Conservation (phyloP, 2,797 vertebrate genomes). For the Anolis apletophallus region DNA sequence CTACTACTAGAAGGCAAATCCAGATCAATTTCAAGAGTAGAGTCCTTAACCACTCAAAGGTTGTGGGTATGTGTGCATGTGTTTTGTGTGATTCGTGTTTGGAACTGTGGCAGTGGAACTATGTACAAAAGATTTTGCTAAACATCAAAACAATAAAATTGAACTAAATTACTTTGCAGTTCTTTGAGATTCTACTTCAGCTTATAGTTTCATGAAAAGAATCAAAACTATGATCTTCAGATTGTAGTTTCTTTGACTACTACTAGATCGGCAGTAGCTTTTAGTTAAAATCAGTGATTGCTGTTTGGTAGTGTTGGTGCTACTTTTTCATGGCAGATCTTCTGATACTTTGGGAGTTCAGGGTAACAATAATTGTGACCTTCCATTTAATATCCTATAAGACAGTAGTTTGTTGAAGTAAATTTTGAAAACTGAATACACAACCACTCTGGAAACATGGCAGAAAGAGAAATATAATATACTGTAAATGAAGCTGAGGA, state of each 20-base stretch:
- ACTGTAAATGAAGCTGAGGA: not conserved
- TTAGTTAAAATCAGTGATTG: not conserved
- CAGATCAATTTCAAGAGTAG: too few species aligned
- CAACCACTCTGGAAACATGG: not conserved
- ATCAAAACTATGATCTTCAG: not conserved
- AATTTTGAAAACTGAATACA: not conserved
- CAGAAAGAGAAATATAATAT: not conserved
- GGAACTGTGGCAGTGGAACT: not conserved
- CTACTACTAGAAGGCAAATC: too few species aligned
- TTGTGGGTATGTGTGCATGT: not conserved
- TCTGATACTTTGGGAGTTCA: not conserved
- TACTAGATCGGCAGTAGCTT: not conserved
- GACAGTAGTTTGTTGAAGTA: not conserved
- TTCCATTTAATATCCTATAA: not conserved
- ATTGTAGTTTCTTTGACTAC: not conserved
- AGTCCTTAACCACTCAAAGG: too few species aligned
- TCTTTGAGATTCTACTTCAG: not conserved
- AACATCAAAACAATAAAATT: not conserved
- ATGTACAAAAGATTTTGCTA: not conserved
- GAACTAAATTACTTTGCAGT: not conserved
- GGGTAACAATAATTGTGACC: not conserved
- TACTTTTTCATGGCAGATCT: not conserved
- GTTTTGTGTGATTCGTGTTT: not conserved
- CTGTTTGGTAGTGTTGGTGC: not conserved
- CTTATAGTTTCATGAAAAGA: not conserved